A percentile compares a stretch with the other conserved stretches of the same genome.
These are phyloP conservation scores for Rhogogaster chlorosoma DNA, from an alignment of 2,888 invertebrate species.

Conservation along the genomic window DNA sequence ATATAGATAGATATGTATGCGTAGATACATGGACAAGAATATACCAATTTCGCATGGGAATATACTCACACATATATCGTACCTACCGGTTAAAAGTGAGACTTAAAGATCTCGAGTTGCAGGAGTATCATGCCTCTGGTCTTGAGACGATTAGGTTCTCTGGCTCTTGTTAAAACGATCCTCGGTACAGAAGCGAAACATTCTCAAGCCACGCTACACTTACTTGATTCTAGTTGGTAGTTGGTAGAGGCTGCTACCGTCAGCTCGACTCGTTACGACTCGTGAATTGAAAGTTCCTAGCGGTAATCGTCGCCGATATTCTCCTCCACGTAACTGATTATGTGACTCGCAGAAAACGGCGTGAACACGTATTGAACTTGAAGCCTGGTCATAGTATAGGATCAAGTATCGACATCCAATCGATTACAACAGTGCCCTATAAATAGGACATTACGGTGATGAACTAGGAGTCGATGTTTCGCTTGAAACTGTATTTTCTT, in stretches of 20 bases:
- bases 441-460: not conserved
- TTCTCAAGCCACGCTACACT: slow-evolving; percentile 1
- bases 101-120: slow-evolving; percentile 37
- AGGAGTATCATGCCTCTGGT: slow-evolving; percentile 27
- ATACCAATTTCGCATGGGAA: slow-evolving; percentile 24
- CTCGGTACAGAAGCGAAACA: not conserved
- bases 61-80: not conserved
- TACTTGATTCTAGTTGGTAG: not conserved
- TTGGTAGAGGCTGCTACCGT: not conserved
- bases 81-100: slow-evolving; percentile 24
- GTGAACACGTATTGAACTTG: not conserved
- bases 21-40: not conserved
- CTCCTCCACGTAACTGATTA: slow-evolving; percentile 25
- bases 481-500: not conserved
- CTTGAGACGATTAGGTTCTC: slow-evolving; percentile 43
- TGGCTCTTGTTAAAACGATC: slow-evolving; percentile 14
- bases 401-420: not conserved
- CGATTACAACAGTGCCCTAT: not conserved
- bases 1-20: not conserved
- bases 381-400: not conserved
- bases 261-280: not conserved
- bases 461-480: not conserved
- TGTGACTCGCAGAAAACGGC: not conserved
- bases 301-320: slow-evolving; percentile 39
- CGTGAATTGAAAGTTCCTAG: not conserved